These are phyloP conservation scores for Acrocephalus scirpaceus DNA, from an alignment of 2,797 vertebrate genomes.

Conservation along the genomic window DNA sequence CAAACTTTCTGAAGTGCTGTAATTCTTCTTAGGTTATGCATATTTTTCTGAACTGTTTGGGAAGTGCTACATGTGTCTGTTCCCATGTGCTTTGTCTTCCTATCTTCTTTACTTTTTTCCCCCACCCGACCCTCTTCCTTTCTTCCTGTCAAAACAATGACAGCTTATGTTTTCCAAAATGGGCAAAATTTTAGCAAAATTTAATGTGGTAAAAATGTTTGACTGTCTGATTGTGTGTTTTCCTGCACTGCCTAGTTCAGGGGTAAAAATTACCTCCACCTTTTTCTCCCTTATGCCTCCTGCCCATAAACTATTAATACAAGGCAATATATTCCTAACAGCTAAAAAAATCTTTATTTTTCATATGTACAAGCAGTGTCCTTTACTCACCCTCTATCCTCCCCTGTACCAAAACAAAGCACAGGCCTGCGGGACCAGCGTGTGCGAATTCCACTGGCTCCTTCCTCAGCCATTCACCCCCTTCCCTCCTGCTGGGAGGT, in stretches of 20 bases:
- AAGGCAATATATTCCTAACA: neutral
- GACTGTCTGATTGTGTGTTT: neutral
- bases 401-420: neutral
- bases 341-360: neutral
- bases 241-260: neutral
- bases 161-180: neutral
- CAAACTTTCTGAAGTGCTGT: neutral
- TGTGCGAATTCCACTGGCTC: neutral
- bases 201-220: neutral
- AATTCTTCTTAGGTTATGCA: neutral
- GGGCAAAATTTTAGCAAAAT: neutral
- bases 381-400: neutral
- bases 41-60: neutral
- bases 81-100: neutral
- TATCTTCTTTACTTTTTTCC: neutral
- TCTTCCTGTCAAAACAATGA: neutral
- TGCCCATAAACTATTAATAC: neutral
- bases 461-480: neutral
- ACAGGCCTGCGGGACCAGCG: accelerated
- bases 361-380: neutral
- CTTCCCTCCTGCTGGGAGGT: neutral
- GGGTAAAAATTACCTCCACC: neutral
- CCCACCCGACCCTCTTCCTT: neutral
- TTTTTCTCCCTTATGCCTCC: neutral
- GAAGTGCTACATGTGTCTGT: neutral